phyloP scores from a whole-genome alignment of 2,113 vertebrate genomes.

The Nycticorax nycticorax region DNA sequence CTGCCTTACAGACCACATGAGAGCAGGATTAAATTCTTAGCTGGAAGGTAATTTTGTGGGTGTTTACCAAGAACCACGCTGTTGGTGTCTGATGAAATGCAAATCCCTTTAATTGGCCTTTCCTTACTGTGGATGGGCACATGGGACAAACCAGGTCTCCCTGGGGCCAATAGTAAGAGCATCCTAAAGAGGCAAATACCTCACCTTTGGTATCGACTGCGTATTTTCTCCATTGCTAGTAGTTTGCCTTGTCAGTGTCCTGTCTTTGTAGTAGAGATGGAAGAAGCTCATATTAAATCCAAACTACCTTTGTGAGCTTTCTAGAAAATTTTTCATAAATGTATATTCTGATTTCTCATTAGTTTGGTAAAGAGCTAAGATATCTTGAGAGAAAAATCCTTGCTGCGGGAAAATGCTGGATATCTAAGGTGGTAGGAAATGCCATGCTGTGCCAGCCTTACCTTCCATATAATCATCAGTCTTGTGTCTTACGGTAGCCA shows the following conservation, averaged over 20 bases:
- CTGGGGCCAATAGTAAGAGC: not conserved
- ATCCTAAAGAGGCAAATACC: not conserved
- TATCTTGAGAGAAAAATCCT: not conserved
- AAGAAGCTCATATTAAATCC: not conserved
- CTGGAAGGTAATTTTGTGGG: not conserved
- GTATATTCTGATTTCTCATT: not conserved
- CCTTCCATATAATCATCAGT: rapidly evolving
- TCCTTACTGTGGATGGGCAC: constrained; percentile 19
- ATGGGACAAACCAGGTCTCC: not conserved
- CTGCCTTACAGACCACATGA: not conserved
- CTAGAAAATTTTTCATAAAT: not conserved
- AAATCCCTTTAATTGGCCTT: not conserved
- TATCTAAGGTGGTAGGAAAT: not conserved
- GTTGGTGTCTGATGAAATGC: not conserved
- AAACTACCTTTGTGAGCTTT: not conserved
- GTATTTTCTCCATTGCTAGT: not conserved
- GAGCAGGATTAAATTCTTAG: not conserved
- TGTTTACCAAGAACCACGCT: not conserved
- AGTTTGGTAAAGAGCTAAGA: not conserved
- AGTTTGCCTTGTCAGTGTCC: not conserved
- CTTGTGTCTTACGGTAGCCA: not conserved
- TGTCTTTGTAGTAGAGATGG: not conserved
- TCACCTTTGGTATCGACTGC: not conserved
- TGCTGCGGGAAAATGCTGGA: not conserved
- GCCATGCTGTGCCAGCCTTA: not conserved